Conservation (phyloP, 2,797 vertebrate genomes). For the Ctenopoma kingsleyae region DNA sequence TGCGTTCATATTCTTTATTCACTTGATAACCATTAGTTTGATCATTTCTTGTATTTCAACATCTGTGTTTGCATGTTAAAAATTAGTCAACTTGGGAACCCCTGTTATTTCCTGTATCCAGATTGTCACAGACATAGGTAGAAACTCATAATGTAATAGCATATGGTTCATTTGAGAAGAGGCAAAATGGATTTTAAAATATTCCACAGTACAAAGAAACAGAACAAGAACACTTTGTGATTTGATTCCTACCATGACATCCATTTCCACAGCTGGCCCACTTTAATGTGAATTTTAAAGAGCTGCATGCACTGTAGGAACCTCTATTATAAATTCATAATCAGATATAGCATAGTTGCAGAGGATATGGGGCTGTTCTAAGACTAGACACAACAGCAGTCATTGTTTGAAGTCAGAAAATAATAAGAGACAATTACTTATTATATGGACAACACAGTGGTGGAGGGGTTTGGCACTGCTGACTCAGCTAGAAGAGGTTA, state of each 20-base stretch:
- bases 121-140: neutral
- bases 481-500: no score
- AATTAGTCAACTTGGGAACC: neutral
- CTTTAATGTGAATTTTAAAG: slow-evolving; percentile 46
- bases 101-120: neutral
- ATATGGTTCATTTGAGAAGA: neutral
- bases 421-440: neutral
- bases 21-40: neutral
- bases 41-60: neutral
- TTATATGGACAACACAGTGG: neutral
- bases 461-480: no score
- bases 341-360: slow-evolving; percentile 15
- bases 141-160: neutral
- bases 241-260: slow-evolving; percentile 41
- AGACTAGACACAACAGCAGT: neutral
- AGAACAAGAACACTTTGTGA: neutral
- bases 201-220: slow-evolving; percentile 19
- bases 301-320: slow-evolving; percentile 20
- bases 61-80: neutral
- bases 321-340: slow-evolving; percentile 40
- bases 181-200: slow-evolving; percentile 4
- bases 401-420: neutral
- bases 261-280: slow-evolving; percentile 56
- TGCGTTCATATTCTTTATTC: neutral
- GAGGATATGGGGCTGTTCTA: neutral